A percentile compares a stretch with the other conserved stretches of the same genome.
These are phyloP conservation scores for Sminthurides bifidus DNA, from an alignment of 1,140 invertebrate genomes.

Conservation along the genomic window DNA sequence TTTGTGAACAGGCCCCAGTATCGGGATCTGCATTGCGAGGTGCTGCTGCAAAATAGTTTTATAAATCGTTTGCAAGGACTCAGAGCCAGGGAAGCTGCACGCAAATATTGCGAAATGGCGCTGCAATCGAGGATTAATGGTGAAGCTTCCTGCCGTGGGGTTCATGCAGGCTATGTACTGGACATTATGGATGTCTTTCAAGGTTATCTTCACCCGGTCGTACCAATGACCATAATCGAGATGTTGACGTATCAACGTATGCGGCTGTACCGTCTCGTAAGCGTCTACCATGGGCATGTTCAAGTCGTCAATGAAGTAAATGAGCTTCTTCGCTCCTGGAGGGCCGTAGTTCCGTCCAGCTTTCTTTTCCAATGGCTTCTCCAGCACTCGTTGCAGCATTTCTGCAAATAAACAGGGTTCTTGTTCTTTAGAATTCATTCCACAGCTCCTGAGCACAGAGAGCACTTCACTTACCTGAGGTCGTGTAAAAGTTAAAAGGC, in stretches of 20 bases:
- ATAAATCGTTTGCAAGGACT: constrained; percentile 80
- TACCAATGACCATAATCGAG: constrained; percentile 94
- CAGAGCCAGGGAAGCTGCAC: constrained; percentile 74
- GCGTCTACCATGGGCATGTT: constrained; percentile 85
- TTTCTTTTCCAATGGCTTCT: constrained; percentile 92
- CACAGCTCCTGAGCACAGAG: background rate
- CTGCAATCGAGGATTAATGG: constrained; percentile 75
- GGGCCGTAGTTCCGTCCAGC: constrained; percentile 91
- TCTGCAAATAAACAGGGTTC: no score
- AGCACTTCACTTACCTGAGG: constrained; percentile 52
- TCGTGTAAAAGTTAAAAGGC: constrained; percentile 93
- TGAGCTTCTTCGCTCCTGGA: constrained; percentile 78
- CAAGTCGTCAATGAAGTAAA: constrained; percentile 95
- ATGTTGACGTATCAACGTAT: constrained; percentile 87
- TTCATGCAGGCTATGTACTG: constrained; percentile 97
- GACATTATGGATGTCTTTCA: constrained; percentile 93
- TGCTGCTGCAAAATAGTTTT: constrained; percentile 75
- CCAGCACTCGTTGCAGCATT: constrained; percentile 88
- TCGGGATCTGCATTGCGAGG: constrained; percentile 62
- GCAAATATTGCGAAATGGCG: constrained; percentile 90
- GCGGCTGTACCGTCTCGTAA: constrained; percentile 60
- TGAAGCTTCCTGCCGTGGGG: constrained; percentile 49
- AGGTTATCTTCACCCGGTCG: constrained; percentile 71
- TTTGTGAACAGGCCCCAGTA: constrained; percentile 44
- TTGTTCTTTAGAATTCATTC: no score